Conservation (phyloP, 2,888 invertebrate species). For the Chrysina gloriosa region DNA sequence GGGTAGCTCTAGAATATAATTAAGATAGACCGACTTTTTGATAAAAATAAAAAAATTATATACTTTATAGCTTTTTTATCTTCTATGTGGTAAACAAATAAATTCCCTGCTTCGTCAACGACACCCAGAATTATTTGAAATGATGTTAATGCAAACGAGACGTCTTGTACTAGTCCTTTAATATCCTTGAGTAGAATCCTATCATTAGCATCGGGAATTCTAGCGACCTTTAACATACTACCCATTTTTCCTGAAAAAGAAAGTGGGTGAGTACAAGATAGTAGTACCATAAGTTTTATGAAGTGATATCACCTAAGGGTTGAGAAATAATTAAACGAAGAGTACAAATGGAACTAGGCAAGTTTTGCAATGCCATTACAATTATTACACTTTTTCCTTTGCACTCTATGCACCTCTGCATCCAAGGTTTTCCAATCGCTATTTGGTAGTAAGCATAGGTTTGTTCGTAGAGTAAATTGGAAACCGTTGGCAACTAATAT, state of each 20-base stretch:
- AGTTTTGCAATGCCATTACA: too few relatives aligned
- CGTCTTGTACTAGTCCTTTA: constrained; percentile 88
- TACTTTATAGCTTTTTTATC: constrained; percentile 69
- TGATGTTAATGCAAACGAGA: constrained; percentile 88
- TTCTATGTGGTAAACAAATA: constrained; percentile 85
- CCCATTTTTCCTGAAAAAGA: constrained; percentile 63
- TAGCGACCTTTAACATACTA: constrained; percentile 87
- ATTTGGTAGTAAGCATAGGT: too few relatives aligned
- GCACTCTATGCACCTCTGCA: too few relatives aligned
- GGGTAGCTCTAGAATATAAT: constrained; percentile 65
- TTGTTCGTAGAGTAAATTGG: too few relatives aligned
- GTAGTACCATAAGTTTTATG: not conserved
- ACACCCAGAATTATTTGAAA: constrained; percentile 84
- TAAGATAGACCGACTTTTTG: constrained; percentile 31
- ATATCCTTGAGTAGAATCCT: constrained; percentile 88
- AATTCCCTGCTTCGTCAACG: constrained; percentile 86
- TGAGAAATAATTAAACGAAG: too few relatives aligned
- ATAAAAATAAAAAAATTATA: not conserved
- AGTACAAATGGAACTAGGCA: too few relatives aligned
- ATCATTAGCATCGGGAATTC: constrained; percentile 75
- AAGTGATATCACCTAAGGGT: too few relatives aligned
- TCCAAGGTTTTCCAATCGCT: too few relatives aligned
- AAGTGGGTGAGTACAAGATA: too few relatives aligned
- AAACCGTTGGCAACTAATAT: too few relatives aligned
- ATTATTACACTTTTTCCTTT: too few relatives aligned